phyloP scores from a whole-genome alignment of 2,888 invertebrate genomes.

The Leptinotarsa peninsularis region DNA sequence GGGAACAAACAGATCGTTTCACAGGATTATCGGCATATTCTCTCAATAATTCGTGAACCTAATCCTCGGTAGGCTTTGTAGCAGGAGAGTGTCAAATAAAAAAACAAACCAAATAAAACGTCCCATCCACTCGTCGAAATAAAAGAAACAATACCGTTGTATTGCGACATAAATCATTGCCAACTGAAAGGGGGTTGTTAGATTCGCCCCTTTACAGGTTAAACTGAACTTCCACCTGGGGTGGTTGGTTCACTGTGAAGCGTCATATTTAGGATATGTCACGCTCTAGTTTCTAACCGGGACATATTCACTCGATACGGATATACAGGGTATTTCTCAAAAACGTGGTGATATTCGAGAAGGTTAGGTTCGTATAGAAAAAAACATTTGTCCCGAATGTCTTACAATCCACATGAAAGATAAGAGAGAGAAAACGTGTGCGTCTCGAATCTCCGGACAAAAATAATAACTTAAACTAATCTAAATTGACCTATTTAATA shows the following conservation, averaged over 20 bases:
- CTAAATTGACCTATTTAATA: no score
- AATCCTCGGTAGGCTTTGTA: neutral
- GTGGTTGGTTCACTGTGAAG: slow-evolving; percentile 5
- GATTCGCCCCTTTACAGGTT: slow-evolving; percentile 24
- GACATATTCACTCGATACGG: neutral
- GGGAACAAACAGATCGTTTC: slow-evolving; percentile 9
- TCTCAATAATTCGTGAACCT: neutral
- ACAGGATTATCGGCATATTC: slow-evolving; percentile 1
- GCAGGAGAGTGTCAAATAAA: slow-evolving; percentile 42
- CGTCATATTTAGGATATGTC: neutral
- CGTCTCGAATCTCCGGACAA: no score
- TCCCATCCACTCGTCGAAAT: slow-evolving; percentile 51
- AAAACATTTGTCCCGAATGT: no score
- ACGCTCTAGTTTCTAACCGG: slow-evolving; percentile 5
- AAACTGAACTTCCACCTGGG: slow-evolving; percentile 11
- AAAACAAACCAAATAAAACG: slow-evolving; percentile 48
- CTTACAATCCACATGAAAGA: no score
- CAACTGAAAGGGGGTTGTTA: slow-evolving; percentile 33
- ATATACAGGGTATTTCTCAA: no score
- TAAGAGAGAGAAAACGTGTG: no score
- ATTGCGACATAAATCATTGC: slow-evolving; percentile 47
- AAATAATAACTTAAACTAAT: no score
- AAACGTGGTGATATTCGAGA: no score
- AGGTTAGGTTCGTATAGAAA: no score
- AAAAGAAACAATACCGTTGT: slow-evolving; percentile 49